Base-by-base conservation (phyloP, 2,797 vertebrate genomes). In the Heterohyrax brucei region DNA sequence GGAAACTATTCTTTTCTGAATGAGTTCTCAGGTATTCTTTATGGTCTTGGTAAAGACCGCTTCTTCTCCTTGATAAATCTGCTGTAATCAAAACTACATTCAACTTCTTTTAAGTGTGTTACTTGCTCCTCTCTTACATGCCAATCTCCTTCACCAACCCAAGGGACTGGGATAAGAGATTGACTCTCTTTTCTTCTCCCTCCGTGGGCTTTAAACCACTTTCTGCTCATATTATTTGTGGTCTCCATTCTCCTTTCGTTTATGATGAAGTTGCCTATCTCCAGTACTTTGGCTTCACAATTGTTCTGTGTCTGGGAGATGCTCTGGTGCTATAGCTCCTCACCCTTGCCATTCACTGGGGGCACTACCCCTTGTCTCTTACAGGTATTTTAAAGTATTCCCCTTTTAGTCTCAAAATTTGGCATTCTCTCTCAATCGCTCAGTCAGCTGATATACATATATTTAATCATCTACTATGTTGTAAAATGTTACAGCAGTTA, bases 51-150 rank as follows among this genome's bases (percentile, higher is more conserved):
- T 39, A 76, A 88, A 56, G 70, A 85, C 7, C 0, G 66, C 77
- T 84, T 92, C 7, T 89, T 86, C 68, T 21, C 82, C 46, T 80
- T 83, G 61, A 19, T 82, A 87, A 90, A 81, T 76, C 76, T 5
- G 4, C 48, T 78, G 96, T 88, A 77, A 84, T 13, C 59, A 93
- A 82, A 93, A 93, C 87, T 66, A 90, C 24, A 88, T 61, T 3
- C n/a, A 75, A 24, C 87, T 33, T 95, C 78, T 64, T 89, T 30
- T 85, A 93, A 89, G 21, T 79, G 10, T 95, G 24, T 79, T 85
- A 78, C 22, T 1, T 72, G 33, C 72, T 5, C 30, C 8, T 91
- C 16, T 2, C 1, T 26, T 89, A 22, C 26, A 61, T 5, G 24
- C n/a, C 0, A 5, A 7, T 18, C 5, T 24, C 53, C 50, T 70